A percentile compares a stretch with the other conserved stretches of the same genome.
Conservation (phyloP, 2,113 vertebrate species). For the Aptenodytes forsteri region DNA sequence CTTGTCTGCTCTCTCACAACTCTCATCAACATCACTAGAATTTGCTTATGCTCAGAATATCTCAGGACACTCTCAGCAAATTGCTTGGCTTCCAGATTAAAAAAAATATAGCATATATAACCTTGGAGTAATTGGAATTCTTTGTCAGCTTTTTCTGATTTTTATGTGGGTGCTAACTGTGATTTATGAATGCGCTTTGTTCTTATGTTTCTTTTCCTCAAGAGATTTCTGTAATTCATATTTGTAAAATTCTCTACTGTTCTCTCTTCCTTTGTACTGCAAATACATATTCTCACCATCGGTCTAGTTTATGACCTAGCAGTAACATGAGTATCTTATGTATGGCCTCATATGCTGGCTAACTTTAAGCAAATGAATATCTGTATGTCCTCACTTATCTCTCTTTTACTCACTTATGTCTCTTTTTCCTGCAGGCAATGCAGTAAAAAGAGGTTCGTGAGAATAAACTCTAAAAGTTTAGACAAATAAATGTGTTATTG, state of each 20-base stretch:
- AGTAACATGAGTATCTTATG: neutral
- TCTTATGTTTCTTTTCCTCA: neutral
- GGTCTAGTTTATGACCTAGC: neutral
- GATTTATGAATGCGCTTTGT: neutral
- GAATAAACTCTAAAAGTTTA: neutral
- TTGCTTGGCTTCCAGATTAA: neutral
- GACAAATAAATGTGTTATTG: neutral
- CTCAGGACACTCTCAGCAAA: neutral
- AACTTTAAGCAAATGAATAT: neutral
- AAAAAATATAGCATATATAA: neutral
- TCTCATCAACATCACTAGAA: neutral
- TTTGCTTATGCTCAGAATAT: neutral
- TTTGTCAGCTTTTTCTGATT: neutral
- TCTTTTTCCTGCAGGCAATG: neutral
- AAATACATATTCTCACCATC: neutral
- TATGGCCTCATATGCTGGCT: neutral
- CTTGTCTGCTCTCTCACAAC: neutral
- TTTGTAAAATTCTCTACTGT: neutral
- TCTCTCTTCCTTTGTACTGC: neutral
- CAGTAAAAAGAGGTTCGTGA: neutral
- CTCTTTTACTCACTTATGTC: neutral
- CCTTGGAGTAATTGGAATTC: neutral
- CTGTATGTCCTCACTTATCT: neutral
- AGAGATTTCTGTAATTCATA: conserved; percentile 1
- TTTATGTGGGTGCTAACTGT: neutral